Evolutionary conservation across 2,888 invertebrate species (phyloP).

Genomic region (Gortyna flavago): DNA sequence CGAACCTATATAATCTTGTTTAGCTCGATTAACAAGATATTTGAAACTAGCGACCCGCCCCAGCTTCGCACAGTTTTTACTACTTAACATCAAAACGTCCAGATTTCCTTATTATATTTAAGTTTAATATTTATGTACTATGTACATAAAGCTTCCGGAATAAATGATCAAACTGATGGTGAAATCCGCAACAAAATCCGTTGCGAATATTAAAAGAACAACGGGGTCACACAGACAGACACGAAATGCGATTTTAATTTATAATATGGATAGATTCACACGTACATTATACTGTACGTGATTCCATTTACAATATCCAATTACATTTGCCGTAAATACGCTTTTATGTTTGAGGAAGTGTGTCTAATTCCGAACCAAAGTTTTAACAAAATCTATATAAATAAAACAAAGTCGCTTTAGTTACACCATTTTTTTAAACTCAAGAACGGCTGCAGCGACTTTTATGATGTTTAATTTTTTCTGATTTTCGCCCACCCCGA

Average conservation of each 20-base stretch:
- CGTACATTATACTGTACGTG: not conserved
- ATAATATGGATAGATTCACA: not conserved
- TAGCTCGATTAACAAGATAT: too few species aligned
- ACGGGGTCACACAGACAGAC: not conserved
- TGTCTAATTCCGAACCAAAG: not conserved
- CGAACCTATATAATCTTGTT: too few species aligned
- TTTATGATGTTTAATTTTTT: too few species aligned
- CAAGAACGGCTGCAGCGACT: too few species aligned
- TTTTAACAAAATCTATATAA: not conserved
- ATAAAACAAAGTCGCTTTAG: too few species aligned
- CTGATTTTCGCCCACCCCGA: too few species aligned
- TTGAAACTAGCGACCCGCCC: not conserved
- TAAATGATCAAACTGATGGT: not conserved
- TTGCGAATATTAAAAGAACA: not conserved
- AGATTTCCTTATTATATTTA: not conserved
- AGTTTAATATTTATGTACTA: not conserved
- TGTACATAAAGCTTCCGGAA: not conserved
- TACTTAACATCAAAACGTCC: too few species aligned
- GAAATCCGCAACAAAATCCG: not conserved
- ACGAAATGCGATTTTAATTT: not conserved
- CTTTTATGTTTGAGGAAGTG: not conserved
- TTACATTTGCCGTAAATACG: not conserved
- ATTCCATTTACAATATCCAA: conserved; percentile 5
- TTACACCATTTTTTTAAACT: too few species aligned
- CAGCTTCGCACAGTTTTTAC: too few species aligned